phyloP scores from a whole-genome alignment of 2,113 vertebrate species.

The Oryzias curvinotus region DNA sequence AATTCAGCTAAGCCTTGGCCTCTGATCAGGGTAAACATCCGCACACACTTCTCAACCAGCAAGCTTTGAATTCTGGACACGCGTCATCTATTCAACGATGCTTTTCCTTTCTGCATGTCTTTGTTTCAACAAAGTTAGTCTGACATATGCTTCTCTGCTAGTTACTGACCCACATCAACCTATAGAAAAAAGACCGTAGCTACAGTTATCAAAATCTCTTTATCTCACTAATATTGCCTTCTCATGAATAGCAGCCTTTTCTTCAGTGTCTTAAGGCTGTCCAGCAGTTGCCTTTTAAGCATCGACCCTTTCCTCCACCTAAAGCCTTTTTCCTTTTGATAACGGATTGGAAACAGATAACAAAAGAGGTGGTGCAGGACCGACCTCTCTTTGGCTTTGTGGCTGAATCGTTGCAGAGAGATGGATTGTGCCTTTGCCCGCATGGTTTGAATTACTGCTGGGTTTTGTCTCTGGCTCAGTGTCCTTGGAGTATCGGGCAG shows the following conservation, averaged over 20 bases:
- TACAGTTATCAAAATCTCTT: constrained; percentile 48
- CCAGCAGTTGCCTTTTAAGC: constrained; percentile 36
- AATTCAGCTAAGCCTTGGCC: constrained; percentile 51
- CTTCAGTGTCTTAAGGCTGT: constrained; percentile 39
- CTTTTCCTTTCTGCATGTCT: constrained; percentile 7
- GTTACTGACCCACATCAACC: constrained; percentile 38
- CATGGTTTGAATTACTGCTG: constrained; percentile 27
- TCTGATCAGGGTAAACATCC: constrained; percentile 47
- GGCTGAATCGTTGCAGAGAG: constrained; percentile 57
- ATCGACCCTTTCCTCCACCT: constrained; percentile 23
- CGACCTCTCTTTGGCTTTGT: constrained; percentile 45
- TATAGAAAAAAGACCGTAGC: constrained; percentile 53
- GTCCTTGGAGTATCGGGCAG: constrained; percentile 51
- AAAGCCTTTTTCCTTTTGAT: constrained; percentile 50
- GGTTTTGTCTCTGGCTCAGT: constrained; percentile 49
- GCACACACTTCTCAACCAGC: constrained; percentile 15
- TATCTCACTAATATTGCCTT: constrained; percentile 16
- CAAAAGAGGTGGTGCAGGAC: constrained; percentile 43
- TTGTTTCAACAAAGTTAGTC: constrained; percentile 25
- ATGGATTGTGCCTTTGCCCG: constrained; percentile 45
- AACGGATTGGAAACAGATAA: constrained; percentile 71
- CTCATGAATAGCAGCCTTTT: constrained; percentile 44
- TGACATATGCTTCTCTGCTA: constrained; percentile 14
- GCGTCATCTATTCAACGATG: background rate
- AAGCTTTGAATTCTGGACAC: constrained; percentile 13